These are phyloP conservation scores for Cheilinus undulatus DNA, from an alignment of 2,113 vertebrate species.

Conservation along the genomic window DNA sequence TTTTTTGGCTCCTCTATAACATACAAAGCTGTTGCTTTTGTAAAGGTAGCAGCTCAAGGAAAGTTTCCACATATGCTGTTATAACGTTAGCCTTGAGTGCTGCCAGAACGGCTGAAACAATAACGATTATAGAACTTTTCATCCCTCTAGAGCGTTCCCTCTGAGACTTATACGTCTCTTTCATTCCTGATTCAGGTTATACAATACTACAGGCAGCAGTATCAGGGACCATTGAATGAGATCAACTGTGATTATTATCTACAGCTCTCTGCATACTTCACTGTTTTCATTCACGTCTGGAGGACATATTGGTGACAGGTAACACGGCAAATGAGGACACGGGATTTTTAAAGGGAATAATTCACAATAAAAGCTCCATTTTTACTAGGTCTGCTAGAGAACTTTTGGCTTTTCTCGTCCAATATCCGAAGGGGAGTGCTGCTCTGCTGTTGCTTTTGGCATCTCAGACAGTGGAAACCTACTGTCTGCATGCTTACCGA, in stretches of 20 bases:
- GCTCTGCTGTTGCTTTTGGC: conserved; percentile 71
- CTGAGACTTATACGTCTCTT: not conserved
- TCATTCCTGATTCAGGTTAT: not conserved
- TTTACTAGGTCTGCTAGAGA: conserved; percentile 59
- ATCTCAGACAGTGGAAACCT: conserved; percentile 60
- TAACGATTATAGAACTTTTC: not conserved
- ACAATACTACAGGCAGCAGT: not conserved
- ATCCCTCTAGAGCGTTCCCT: not conserved
- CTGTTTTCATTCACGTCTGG: conserved; percentile 18
- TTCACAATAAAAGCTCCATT: conserved; percentile 35
- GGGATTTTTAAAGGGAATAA: conserved; percentile 27
- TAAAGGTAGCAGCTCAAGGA: not conserved
- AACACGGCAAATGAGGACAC: conserved; percentile 42
- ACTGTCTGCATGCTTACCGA: conserved; percentile 61
- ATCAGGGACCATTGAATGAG: not conserved
- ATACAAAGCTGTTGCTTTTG: not conserved
- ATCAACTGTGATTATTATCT: conserved; percentile 11
- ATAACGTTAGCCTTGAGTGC: not conserved
- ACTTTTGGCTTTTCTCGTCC: conserved; percentile 25
- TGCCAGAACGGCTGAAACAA: not conserved
- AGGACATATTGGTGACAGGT: conserved; percentile 43
- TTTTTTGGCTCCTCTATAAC: conserved; percentile 3
- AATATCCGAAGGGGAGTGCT: conserved; percentile 50
- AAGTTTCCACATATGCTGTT: not conserved
- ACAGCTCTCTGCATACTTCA: not conserved